phyloP scores from a whole-genome alignment of 1,140 invertebrate species.

The Nixonia krombeini region DNA sequence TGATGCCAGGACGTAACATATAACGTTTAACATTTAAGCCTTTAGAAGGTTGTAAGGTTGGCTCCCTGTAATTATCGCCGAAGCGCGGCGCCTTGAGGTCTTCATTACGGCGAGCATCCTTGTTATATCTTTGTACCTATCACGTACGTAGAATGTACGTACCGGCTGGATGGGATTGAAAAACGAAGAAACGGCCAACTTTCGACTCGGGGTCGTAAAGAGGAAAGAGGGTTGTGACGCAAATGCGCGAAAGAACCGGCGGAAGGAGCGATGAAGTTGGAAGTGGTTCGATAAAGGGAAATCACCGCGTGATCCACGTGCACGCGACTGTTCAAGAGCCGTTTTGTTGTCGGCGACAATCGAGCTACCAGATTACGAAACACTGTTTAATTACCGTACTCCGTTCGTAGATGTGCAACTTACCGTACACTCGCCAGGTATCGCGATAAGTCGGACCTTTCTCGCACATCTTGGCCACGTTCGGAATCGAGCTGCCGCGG shows the following conservation, averaged over 20 bases:
- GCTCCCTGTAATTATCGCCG: constrained; percentile 72
- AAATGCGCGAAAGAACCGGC: neutral
- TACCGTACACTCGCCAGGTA: too few relatives aligned
- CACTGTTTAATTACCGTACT: too few relatives aligned
- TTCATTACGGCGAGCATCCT: constrained; percentile 70
- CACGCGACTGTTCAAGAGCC: too few relatives aligned
- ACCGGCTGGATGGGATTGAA: constrained; percentile 35
- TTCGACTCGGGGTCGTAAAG: constrained; percentile 50
- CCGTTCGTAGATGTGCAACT: too few relatives aligned
- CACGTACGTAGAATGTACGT: constrained; percentile 44
- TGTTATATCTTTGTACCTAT: constrained; percentile 68
- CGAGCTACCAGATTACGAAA: too few relatives aligned
- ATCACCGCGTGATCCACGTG: too few relatives aligned
- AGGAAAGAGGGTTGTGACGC: constrained; percentile 14
- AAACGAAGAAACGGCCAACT: constrained; percentile 36
- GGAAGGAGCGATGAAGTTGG: neutral
- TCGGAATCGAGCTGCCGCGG: neutral
- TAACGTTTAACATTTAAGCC: constrained; percentile 73
- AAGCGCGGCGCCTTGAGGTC: constrained; percentile 73
- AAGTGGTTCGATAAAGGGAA: neutral
- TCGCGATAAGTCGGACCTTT: too few relatives aligned
- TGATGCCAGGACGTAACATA: constrained; percentile 63
- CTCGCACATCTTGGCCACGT: too few relatives aligned
- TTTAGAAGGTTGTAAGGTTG: constrained; percentile 72
- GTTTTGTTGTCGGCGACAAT: too few relatives aligned